Evolutionary conservation across 2,113 vertebrate genomes (phyloP).

Genomic region (Hemichromis elongatus): DNA sequence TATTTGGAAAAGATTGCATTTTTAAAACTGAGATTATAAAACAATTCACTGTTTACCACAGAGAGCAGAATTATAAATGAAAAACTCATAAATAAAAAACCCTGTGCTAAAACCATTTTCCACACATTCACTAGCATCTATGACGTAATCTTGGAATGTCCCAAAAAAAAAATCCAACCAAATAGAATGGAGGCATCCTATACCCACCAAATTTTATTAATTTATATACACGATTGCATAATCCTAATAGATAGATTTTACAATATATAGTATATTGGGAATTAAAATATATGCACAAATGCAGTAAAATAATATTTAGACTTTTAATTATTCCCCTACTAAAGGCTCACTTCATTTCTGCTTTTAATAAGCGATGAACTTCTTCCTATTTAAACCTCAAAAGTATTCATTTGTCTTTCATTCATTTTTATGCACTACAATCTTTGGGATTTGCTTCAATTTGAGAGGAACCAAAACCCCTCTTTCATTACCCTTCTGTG

Average conservation of each 20-base stretch:
- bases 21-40: neutral
- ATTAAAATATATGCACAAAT: neutral
- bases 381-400: neutral
- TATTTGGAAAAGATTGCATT: no score
- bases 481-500: neutral
- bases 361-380: neutral
- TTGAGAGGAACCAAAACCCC: fast-evolving
- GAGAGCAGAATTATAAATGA: neutral
- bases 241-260: neutral
- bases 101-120: neutral
- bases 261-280: neutral
- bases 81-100: neutral
- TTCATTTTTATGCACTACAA: neutral
- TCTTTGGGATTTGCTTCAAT: neutral
- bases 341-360: neutral
- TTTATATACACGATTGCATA: neutral
- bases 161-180: neutral
- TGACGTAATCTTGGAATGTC: neutral
- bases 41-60: neutral
- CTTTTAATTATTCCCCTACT: neutral
- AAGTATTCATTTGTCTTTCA: neutral
- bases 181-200: neutral
- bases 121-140: no score
- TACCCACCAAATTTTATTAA: neutral
- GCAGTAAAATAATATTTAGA: neutral